Evolutionary conservation across 2,888 invertebrate species (phyloP).

Genomic region (Pharmacophagus antenor): DNA sequence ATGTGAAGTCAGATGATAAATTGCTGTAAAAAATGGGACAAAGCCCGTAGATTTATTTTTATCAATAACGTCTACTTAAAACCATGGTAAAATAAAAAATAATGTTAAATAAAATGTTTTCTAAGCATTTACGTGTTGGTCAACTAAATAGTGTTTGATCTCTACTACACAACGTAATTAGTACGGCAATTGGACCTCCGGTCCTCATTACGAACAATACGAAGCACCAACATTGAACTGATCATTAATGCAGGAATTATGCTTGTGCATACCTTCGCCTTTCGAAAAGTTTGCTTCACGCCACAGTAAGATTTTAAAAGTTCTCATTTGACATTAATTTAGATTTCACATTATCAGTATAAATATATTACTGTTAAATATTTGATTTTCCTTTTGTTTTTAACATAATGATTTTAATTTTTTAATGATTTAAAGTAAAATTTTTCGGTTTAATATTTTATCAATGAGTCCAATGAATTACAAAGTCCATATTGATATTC

Average conservation of each 20-base stretch:
- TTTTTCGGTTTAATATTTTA: too few relatives aligned
- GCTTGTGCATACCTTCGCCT: not conserved
- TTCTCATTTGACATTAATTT: not conserved
- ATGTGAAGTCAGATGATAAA: too few relatives aligned
- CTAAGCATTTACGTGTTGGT: not conserved
- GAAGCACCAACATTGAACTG: slow-evolving; percentile 4
- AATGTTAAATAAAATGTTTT: too few relatives aligned
- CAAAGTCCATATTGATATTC: slow-evolving; percentile 21
- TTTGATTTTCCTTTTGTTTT: not conserved
- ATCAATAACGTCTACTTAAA: too few relatives aligned
- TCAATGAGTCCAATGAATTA: too few relatives aligned
- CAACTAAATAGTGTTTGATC: not conserved
- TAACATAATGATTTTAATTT: too few relatives aligned
- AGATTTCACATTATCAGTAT: too few relatives aligned
- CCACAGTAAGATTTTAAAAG: not conserved
- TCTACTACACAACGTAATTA: not conserved
- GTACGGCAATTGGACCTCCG: slow-evolving; percentile 14
- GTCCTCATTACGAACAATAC: slow-evolving; percentile 9
- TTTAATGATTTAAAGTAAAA: too few relatives aligned
- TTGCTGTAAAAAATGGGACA: too few relatives aligned
- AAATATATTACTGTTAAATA: not conserved
- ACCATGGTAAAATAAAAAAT: too few relatives aligned
- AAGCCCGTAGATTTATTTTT: too few relatives aligned
- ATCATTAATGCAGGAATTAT: slow-evolving; percentile 9
- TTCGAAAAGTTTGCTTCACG: too few relatives aligned